These are phyloP conservation scores for Tachina fera DNA, from an alignment of 2,888 invertebrate genomes.

Conservation along the genomic window DNA sequence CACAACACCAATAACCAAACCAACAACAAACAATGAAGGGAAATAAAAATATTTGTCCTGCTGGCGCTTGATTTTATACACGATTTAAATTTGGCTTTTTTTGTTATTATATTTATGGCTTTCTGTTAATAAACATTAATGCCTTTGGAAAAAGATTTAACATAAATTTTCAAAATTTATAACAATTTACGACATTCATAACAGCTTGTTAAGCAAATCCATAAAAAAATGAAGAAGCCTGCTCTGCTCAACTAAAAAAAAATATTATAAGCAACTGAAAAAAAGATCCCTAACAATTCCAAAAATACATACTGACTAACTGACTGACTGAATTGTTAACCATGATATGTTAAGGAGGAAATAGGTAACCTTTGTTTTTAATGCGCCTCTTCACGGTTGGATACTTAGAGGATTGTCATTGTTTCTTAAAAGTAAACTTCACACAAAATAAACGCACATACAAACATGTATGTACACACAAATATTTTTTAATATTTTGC, in stretches of 20 bases:
- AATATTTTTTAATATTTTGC: constrained; percentile 30
- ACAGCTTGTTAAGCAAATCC: constrained; percentile 73
- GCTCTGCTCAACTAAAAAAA: constrained; percentile 28
- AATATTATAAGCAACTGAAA: background rate
- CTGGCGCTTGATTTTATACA: constrained; percentile 66
- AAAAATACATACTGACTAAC: constrained; percentile 11
- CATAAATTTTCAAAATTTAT: constrained; percentile 71
- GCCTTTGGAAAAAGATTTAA: constrained; percentile 64
- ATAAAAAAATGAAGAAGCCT: constrained; percentile 70
- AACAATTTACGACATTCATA: constrained; percentile 73
- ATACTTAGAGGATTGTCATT: constrained; percentile 70
- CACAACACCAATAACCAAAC: constrained; percentile 1
- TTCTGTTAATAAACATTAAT: constrained; percentile 66
- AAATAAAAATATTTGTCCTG: constrained; percentile 69
- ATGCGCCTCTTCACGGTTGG: constrained; percentile 70
- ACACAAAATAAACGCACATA: constrained; percentile 51
- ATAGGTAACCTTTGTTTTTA: constrained; percentile 70
- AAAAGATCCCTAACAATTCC: constrained; percentile 27
- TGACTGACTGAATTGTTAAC: constrained; percentile 42
- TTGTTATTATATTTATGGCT: constrained; percentile 52
- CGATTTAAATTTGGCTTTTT: constrained; percentile 53
- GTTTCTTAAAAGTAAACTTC: constrained; percentile 63
- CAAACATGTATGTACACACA: background rate
- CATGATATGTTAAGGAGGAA: constrained; percentile 60
- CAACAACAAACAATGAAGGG: constrained; percentile 13